Evolutionary conservation across 2,113 vertebrate genomes (phyloP), one percentile per base, ranked within the genome.

Genomic region (Oriolus oriolus): DNA sequence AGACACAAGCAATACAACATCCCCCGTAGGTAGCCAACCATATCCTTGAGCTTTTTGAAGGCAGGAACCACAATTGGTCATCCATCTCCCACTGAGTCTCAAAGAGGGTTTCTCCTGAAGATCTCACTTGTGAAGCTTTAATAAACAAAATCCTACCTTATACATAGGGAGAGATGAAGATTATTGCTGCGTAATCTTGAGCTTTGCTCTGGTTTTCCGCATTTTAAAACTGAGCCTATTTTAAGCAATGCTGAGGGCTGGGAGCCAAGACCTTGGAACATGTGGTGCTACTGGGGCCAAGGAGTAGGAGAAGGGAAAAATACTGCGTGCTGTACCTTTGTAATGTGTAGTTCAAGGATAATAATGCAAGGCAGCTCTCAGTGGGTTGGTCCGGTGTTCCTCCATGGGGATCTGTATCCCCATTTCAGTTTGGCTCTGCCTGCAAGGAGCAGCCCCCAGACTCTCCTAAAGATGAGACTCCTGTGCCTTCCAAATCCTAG

Each of bases 301-400:
- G 49, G 33, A 75, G 9, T 11, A 16, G 31, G 39, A 42, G 24
- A 68, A 76, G 56, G 17, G 42, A 64, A 81, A 86, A 60, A 5
- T 16, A 66, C 54, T 84, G 59, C 16, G 12, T 42, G 26, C 30
- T 73, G 9, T 66, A 59, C 41, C 63, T 88, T 78, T 78, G 35
- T 37, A 74, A 31, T 44, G 44, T 16, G 31, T 41, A 27, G 19
- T 50, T 78, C 52, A 86, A 63, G 44, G 54, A 30, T 33, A 78
- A 60, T 15, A 2, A 1, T 27, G 27, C 0, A 1, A 92, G 63
- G 24, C 47, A 77, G 47, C 22, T 90, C 47, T 83, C 50, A 30
- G 0, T 1, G 65, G 4, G 0, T 30, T 57, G 30, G 21, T 54
- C 33, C 0, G 0, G 9, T 64, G 47, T 56, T 68, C 33, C 24